These are phyloP conservation scores for Empidonax traillii DNA, from an alignment of 2,113 vertebrate genomes.

Conservation along the genomic window DNA sequence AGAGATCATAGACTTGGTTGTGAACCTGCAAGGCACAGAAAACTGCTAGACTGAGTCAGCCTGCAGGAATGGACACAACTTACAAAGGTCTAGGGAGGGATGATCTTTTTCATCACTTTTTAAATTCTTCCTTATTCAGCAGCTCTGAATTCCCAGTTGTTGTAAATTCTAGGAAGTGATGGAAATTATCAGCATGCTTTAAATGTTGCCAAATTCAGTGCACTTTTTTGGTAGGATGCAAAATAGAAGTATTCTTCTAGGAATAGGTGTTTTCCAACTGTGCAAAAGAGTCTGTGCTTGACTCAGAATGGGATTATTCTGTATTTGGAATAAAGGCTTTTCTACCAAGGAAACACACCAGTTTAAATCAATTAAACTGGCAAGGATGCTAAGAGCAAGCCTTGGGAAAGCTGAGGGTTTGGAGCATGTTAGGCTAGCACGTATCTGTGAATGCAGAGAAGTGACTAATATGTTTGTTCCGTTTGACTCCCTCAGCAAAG, in stretches of 20 bases:
- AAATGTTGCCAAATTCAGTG: not conserved
- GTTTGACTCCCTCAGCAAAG: not conserved
- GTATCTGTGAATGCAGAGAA: not conserved
- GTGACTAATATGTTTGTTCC: not conserved
- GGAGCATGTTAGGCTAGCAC: rapidly evolving
- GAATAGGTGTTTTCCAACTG: slow-evolving; percentile 9
- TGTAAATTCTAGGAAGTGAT: not conserved
- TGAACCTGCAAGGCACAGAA: not conserved
- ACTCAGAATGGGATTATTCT: not conserved
- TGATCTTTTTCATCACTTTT: not conserved
- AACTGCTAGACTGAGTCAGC: not conserved
- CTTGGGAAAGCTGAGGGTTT: not conserved
- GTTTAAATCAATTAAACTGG: not conserved
- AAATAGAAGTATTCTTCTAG: not conserved
- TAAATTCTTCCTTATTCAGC: not conserved
- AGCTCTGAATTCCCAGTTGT: slow-evolving; percentile 1
- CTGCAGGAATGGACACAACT: not conserved
- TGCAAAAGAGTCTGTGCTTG: not conserved
- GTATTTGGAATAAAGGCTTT: not conserved
- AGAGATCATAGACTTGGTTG: not conserved
- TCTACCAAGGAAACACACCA: not conserved
- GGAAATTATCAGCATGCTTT: not conserved
- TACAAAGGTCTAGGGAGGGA: not conserved
- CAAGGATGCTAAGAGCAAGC: not conserved
- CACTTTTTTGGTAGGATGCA: not conserved